Evolutionary conservation across 2,113 vertebrate species (phyloP).

Genomic region (Microcebus tavaratra): DNA sequence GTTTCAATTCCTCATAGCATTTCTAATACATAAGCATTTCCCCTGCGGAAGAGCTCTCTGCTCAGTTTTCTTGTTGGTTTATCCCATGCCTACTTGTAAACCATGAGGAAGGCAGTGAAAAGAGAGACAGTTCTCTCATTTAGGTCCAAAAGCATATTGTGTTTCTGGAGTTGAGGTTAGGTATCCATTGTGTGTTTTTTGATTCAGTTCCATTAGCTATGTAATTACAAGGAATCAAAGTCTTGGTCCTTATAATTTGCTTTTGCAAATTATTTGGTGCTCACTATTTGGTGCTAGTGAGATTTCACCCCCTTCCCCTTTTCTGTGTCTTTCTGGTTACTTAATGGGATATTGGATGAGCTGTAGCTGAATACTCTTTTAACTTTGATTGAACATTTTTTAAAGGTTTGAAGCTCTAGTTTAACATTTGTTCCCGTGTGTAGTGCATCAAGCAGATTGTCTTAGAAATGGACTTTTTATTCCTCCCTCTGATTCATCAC

Average conservation of each 20-base stretch:
- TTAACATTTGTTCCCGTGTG: background rate
- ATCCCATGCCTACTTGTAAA: background rate
- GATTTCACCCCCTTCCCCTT: background rate
- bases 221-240: background rate
- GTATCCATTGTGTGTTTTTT: background rate
- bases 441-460: background rate
- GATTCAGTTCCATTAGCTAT: background rate
- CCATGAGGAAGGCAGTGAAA: background rate
- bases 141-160: background rate
- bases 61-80: background rate
- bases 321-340: background rate
- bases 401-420: background rate
- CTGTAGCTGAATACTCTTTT: background rate
- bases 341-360: background rate
- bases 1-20: background rate
- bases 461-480: background rate
- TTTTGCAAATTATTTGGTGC: background rate
- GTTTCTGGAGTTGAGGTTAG: background rate
- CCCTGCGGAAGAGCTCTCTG: background rate
- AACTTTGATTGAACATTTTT: background rate
- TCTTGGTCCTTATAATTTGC: background rate
- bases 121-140: background rate
- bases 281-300: background rate
- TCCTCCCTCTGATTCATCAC: background rate
- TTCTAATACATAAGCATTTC: background rate